Conservation (phyloP, 2,888 invertebrate species). For the Amblyteles armatorius region DNA sequence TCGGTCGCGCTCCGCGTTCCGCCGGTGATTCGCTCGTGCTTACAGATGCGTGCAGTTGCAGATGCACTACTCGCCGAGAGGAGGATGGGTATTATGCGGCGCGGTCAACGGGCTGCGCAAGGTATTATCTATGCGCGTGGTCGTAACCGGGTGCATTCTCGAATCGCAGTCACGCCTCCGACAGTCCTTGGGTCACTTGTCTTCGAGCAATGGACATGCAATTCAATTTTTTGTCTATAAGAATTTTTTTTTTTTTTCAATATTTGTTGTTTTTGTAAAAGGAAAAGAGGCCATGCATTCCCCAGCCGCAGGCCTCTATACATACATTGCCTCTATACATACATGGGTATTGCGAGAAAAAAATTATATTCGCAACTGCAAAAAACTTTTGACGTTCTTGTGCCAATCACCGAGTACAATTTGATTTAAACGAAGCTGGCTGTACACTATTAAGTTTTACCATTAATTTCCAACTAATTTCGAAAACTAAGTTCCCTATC, state of each 20-base stretch:
- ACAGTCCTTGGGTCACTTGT: slow-evolving; percentile 64
- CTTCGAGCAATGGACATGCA: background rate
- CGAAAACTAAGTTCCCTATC: no score
- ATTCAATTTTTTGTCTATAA: background rate
- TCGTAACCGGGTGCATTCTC: slow-evolving; percentile 64
- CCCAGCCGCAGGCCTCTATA: no score
- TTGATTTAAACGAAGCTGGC: no score
- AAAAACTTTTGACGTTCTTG: no score
- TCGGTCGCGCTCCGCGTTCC: slow-evolving; percentile 5
- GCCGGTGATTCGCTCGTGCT: slow-evolving; percentile 29
- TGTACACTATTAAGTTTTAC: no score
- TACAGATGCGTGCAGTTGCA: slow-evolving; percentile 34
- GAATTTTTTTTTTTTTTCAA: background rate
- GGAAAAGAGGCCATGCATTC: slow-evolving; percentile 44
- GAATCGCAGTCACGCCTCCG: slow-evolving; percentile 65
- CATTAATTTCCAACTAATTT: no score
- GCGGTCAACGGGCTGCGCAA: slow-evolving; percentile 49
- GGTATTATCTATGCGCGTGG: slow-evolving; percentile 52
- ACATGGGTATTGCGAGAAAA: no score
- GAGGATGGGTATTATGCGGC: slow-evolving; percentile 54
- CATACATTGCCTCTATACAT: no score
- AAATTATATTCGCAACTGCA: no score
- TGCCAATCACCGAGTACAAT: no score
- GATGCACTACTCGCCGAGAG: slow-evolving; percentile 31
- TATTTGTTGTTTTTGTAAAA: background rate